phyloP scores from a whole-genome alignment of 2,888 invertebrate genomes.

The Mantis religiosa region DNA sequence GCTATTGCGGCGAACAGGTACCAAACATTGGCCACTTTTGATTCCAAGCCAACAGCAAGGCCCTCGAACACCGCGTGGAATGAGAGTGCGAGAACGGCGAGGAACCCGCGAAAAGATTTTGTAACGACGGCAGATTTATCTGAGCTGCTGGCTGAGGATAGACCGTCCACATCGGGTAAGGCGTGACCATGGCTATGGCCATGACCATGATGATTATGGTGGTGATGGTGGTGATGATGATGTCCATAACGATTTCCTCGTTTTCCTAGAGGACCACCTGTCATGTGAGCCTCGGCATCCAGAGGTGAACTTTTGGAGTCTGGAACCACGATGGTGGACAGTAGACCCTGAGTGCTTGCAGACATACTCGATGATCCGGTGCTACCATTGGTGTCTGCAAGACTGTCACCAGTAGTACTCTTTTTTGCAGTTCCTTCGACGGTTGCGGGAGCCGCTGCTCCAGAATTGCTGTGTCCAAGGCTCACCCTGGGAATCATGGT shows the following conservation, averaged over 20 bases:
- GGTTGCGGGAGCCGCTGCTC: not conserved
- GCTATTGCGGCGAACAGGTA: conserved; percentile 61
- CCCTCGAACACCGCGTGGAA: conserved; percentile 86
- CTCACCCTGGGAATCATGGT: conserved; percentile 38
- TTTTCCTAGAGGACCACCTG: conserved; percentile 16
- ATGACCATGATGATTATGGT: conserved; percentile 17
- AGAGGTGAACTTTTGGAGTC: conserved; percentile 31
- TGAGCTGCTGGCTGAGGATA: conserved; percentile 3
- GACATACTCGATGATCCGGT: conserved; percentile 33
- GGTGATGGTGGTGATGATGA: conserved; percentile 25
- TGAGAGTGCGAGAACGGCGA: conserved; percentile 77
- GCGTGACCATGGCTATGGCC: conserved; percentile 24
- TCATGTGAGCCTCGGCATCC: conserved; percentile 35
- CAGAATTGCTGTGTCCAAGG: conserved; percentile 19
- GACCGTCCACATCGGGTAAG: conserved; percentile 22
- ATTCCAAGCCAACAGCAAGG: conserved; percentile 73
- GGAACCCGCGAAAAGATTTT: conserved; percentile 60
- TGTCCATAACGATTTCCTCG: conserved; percentile 12
- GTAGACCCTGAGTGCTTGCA: conserved; percentile 37
- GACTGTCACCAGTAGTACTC: not conserved
- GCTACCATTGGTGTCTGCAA: conserved; percentile 12
- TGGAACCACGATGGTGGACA: conserved; percentile 29
- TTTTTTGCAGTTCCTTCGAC: not conserved
- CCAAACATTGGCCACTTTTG: conserved; percentile 59
- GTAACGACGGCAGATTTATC: conserved; percentile 18